phyloP scores from a whole-genome alignment of 2,888 invertebrate genomes.

The Lymantria dispar region DNA sequence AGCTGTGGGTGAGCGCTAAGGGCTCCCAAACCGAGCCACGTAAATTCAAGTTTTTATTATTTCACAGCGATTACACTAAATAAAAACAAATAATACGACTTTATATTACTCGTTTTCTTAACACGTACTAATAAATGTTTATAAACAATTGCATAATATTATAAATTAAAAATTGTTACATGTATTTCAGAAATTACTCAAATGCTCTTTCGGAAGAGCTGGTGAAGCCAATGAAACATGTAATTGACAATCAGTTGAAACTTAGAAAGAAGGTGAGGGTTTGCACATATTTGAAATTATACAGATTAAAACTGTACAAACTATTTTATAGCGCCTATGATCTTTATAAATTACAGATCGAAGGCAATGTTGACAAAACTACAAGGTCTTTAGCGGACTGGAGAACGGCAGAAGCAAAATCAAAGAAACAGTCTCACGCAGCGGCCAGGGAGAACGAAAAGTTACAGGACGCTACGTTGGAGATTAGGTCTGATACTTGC shows the following conservation, averaged over 20 bases:
- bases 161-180: constrained; percentile 17
- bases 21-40: no score
- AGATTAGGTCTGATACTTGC: constrained; percentile 65
- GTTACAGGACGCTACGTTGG: constrained; percentile 88
- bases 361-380: constrained; percentile 92
- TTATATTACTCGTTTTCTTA: no score
- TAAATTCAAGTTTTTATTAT: no score
- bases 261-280: constrained; percentile 85
- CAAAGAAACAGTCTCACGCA: constrained; percentile 93
- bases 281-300: constrained; percentile 10
- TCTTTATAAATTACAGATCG: constrained; percentile 73
- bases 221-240: constrained; percentile 91
- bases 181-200: constrained; percentile 87
- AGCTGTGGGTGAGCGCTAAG: no score
- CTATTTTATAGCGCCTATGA: neutral
- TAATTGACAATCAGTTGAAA: constrained; percentile 87
- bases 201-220: constrained; percentile 92
- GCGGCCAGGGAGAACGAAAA: constrained; percentile 96
- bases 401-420: constrained; percentile 93
- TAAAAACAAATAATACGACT: no score
- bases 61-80: no score
- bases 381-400: constrained; percentile 91
- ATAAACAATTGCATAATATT: constrained; percentile 1
- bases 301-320: neutral
- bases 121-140: neutral